These are phyloP conservation scores for Euzophera pinguis DNA, from an alignment of 2,888 invertebrate genomes.

Conservation along the genomic window DNA sequence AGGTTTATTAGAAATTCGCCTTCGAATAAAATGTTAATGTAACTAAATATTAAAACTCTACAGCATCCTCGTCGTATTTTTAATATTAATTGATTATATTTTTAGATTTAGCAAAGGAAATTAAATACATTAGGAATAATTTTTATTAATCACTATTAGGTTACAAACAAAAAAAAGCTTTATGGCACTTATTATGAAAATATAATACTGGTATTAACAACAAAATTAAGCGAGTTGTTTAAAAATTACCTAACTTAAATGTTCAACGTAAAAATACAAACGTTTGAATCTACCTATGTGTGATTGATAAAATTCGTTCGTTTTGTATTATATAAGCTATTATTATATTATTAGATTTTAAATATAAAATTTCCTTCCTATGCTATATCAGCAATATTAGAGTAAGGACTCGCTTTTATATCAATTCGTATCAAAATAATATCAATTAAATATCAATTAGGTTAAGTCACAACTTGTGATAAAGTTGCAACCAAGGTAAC, in stretches of 20 bases:
- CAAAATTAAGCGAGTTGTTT: no score
- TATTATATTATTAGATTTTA: conserved; percentile 1
- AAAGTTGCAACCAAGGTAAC: conserved; percentile 85
- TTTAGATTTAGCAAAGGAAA: conserved; percentile 10
- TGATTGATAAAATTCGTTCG: not conserved
- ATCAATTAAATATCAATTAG: conserved; percentile 72
- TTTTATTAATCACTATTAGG: not conserved
- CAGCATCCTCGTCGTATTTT: conserved; percentile 1
- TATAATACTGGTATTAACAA: no score
- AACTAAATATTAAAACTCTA: not conserved
- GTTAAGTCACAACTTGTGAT: conserved; percentile 74
- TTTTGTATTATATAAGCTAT: not conserved
- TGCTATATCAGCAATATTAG: conserved; percentile 66
- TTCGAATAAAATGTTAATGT: conserved; percentile 1
- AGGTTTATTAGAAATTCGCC: not conserved
- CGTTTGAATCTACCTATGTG: no score
- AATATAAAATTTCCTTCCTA: conserved; percentile 35
- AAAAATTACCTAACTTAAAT: no score
- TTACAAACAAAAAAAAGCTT: not conserved
- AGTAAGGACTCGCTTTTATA: conserved; percentile 51
- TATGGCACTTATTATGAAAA: no score
- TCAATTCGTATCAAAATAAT: conserved; percentile 48
- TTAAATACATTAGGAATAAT: not conserved
- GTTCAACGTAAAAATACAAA: no score
- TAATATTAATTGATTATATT: conserved; percentile 11